Evolutionary conservation across 1,140 invertebrate species (phyloP).

Genomic region (Drosophila sproati): DNA sequence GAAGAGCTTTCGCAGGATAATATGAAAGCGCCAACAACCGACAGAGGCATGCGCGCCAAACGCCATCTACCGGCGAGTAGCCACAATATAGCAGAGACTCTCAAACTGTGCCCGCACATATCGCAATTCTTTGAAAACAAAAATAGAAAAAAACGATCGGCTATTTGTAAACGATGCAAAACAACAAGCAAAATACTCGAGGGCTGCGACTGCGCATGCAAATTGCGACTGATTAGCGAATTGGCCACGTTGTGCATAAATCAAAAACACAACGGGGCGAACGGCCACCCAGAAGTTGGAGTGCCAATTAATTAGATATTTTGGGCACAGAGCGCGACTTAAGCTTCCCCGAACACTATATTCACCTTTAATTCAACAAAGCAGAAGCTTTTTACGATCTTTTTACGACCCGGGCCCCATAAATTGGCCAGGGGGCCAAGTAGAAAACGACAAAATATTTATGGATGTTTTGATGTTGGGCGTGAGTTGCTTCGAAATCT

Average conservation of each 20-base stretch:
- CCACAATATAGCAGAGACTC: conserved; percentile 11
- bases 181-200: conserved; percentile 32
- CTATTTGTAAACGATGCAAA: conserved; percentile 64
- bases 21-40: not conserved
- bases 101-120: conserved; percentile 30
- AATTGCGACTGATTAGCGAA: conserved; percentile 66
- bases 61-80: conserved; percentile 33
- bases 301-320: conserved; percentile 76
- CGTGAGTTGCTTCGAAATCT: conserved; percentile 72
- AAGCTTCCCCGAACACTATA: conserved; percentile 68
- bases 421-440: conserved; percentile 50
- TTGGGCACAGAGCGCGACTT: conserved; percentile 61
- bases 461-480: conserved; percentile 72
- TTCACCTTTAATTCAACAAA: conserved; percentile 73
- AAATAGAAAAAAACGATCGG: conserved; percentile 12
- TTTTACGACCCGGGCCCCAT: conserved; percentile 73
- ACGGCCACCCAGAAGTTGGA: conserved; percentile 69
- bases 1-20: conserved; percentile 16
- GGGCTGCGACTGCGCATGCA: conserved; percentile 58
- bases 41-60: conserved; percentile 8
- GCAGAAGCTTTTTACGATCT: conserved; percentile 71
- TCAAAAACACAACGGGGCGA: conserved; percentile 58
- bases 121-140: conserved; percentile 9
- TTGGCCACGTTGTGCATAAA: conserved; percentile 69
- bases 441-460: conserved; percentile 76